Conservation (phyloP, 2,113 vertebrate genomes). For the Mohoua ochrocephala region DNA sequence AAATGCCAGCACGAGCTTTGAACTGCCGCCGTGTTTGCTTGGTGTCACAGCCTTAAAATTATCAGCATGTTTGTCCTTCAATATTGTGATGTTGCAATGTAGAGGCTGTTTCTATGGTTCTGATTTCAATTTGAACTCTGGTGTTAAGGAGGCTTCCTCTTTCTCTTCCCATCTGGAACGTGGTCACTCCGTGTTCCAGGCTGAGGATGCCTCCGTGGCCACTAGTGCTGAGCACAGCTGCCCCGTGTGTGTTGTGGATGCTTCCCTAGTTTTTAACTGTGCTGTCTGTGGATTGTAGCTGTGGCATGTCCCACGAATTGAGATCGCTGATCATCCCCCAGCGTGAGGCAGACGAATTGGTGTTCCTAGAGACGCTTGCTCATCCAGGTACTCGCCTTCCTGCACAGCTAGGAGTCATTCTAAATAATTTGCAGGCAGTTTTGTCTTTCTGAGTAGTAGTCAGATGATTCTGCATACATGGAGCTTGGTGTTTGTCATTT, state of each 20-base stretch:
- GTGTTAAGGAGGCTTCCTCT: background rate
- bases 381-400: background rate
- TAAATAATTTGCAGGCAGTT: background rate
- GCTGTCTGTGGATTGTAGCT: background rate
- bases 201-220: background rate
- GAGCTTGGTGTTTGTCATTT: slow-evolving; percentile 6
- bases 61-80: background rate
- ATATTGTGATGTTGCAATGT: background rate
- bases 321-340: background rate
- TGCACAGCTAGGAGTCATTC: background rate
- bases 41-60: background rate
- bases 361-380: background rate
- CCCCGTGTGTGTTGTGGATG: background rate
- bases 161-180: background rate
- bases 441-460: background rate
- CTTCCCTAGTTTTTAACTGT: background rate
- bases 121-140: background rate
- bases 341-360: background rate
- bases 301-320: background rate
- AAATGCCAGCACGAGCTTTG: background rate
- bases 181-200: background rate
- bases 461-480: background rate
- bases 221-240: background rate
- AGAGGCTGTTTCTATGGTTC: background rate
- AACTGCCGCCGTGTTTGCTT: background rate